phyloP scores from a whole-genome alignment of 2,888 invertebrate species.

The Scrobipalpa costella region DNA sequence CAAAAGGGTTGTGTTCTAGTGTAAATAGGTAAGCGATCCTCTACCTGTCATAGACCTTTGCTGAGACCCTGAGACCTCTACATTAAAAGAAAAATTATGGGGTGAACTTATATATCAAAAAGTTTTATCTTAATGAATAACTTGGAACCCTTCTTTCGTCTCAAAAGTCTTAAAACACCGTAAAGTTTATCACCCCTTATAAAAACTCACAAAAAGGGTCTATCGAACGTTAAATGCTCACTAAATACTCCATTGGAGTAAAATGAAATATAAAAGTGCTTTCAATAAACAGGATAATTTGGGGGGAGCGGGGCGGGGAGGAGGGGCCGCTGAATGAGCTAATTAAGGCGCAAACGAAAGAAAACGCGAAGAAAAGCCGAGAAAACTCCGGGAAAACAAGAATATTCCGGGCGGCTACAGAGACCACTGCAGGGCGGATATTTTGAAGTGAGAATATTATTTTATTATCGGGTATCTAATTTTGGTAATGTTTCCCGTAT shows the following conservation, averaged over 20 bases:
- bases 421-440: slow-evolving; percentile 48
- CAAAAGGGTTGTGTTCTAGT: no score
- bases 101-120: no score
- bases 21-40: no score
- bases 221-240: slow-evolving; percentile 55
- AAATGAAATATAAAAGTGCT: slow-evolving; percentile 75
- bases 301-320: slow-evolving; percentile 45
- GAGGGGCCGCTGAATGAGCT: slow-evolving; percentile 72
- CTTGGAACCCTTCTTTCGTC: background rate
- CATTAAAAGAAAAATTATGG: no score
- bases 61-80: no score
- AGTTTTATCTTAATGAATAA: background rate
- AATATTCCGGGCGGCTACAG: slow-evolving; percentile 64
- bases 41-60: no score
- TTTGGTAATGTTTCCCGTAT: background rate
- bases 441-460: slow-evolving; percentile 30
- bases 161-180: background rate
- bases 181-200: slow-evolving; percentile 24
- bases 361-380: slow-evolving; percentile 77
- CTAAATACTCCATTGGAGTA: slow-evolving; percentile 65
- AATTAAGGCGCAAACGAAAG: slow-evolving; percentile 78
- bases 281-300: slow-evolving; percentile 78
- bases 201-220: slow-evolving; percentile 28
- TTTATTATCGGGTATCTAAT: background rate
- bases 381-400: slow-evolving; percentile 79